Percentiles rank a stretch among this genome's conserved stretches.
These are phyloP conservation scores for Homalodisca vitripennis DNA, from an alignment of 1,140 invertebrate species.

Conservation along the genomic window DNA sequence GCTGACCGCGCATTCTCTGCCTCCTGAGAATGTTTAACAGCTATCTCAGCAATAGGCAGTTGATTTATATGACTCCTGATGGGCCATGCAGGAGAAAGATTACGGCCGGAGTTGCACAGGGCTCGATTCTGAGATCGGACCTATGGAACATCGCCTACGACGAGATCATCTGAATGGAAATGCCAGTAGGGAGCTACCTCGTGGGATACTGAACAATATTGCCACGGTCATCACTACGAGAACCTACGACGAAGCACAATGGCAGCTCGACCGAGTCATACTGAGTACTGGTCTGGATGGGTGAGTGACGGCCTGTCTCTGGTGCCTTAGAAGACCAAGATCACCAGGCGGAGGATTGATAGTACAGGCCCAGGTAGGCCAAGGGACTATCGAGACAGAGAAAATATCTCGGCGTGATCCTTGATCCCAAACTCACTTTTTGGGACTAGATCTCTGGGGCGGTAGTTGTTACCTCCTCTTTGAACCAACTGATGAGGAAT, in stretches of 20 bases:
- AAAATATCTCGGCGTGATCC: background rate
- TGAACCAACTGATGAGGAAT: too few species aligned
- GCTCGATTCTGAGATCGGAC: background rate
- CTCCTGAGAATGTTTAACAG: too few species aligned
- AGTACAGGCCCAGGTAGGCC: background rate
- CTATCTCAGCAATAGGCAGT: background rate
- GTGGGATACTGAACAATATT: background rate
- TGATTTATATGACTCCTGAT: background rate
- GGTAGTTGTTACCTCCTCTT: too few species aligned
- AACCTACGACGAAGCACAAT: background rate
- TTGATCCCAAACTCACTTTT: background rate
- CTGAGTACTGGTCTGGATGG: background rate
- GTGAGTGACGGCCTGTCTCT: background rate
- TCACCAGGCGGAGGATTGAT: background rate
- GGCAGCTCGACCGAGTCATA: background rate
- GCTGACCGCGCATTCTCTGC: background rate
- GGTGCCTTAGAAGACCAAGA: background rate
- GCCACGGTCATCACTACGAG: too few species aligned
- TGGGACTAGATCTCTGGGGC: background rate
- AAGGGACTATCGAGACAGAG: background rate
- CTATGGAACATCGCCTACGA: conserved; percentile 11
- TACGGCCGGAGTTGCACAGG: background rate
- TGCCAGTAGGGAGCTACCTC: background rate
- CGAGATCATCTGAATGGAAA: background rate
- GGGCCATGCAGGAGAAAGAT: background rate